Evolutionary conservation across 2,113 vertebrate species (phyloP).

Genomic region (Pantherophis guttatus): DNA sequence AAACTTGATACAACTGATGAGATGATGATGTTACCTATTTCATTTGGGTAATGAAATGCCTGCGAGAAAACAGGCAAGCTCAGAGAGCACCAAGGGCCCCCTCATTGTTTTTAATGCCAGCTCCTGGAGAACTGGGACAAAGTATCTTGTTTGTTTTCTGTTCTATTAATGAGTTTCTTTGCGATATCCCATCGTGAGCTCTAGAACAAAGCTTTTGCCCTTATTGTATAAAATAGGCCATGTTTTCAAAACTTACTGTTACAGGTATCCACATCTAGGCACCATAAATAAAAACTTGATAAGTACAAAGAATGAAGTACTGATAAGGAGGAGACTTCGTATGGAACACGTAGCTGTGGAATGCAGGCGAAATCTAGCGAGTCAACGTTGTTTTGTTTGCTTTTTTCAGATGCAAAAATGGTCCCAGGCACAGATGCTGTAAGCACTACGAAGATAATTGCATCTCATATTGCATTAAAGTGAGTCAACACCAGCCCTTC

Average conservation of each 20-base stretch:
- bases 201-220: background rate
- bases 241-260: background rate
- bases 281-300: background rate
- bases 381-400: slow-evolving; percentile 45
- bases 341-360: slow-evolving; percentile 36
- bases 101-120: background rate
- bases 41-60: too few species aligned
- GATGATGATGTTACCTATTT: too few species aligned
- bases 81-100: too few species aligned
- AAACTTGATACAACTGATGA: too few species aligned
- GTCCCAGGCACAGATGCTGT: slow-evolving; percentile 96
- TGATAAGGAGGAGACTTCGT: slow-evolving; percentile 29
- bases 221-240: background rate
- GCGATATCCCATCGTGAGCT: background rate
- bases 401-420: slow-evolving; percentile 87
- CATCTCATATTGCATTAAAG: slow-evolving; percentile 96
- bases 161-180: background rate
- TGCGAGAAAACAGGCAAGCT: too few species aligned
- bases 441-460: slow-evolving; percentile 98
- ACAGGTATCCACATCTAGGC: background rate
- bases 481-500: slow-evolving; percentile 66
- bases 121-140: background rate
- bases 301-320: slow-evolving; percentile 1
- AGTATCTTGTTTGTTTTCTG: background rate
- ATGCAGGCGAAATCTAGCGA: slow-evolving; percentile 15